Base-by-base conservation (phyloP, 1,140 invertebrate species). In the Caerostris darwini region DNA sequence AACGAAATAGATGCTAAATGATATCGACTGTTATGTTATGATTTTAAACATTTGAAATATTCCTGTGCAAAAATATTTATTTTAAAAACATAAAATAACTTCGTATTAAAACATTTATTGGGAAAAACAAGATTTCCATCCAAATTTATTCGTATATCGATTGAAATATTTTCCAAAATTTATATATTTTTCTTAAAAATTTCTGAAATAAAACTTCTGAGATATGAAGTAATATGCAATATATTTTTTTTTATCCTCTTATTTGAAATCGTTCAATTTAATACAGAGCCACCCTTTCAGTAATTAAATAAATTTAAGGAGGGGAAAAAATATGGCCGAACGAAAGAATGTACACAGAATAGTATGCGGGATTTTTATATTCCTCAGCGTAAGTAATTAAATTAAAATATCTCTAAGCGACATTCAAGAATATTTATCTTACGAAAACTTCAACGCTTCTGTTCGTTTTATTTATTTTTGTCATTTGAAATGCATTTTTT, bases 391-490 rank as follows among this genome's bases (percentile, higher is more conserved):
- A 58, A 83, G 14, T 83, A 83, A 83, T 83, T 83, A 83, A 83
- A 83, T 83, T 83, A 83, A 83, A 83, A 83, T 83, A 83, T 83
- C 82, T 58, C n/a, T 54, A 12, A 58, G 17, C 82, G 82, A 83
- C 53, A 83, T 56, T 57, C 17, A 56, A 17, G 82, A 83, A 83
- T 83, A 83, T 83, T 83, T 83, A 83, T 83, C 82, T 83, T 83
- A 34, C 82, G 82, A 58, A 56, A 83, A 83, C 82, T 83, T 83
- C 54, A 83, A 57, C 6, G 54, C 57, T 83, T 58, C 82, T 83
- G 53, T 83, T 58, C 82, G n/a, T 83, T 57, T 83, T 83, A 58
- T 83, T 83, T 83, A 57, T 58, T 83, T 83, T 58, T 83, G 56
- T 57, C 82, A 83, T 83, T 83, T 56, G 53, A 56, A 58, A 83